Percentiles rank a stretch among this genome's conserved stretches.
phyloP scores from a whole-genome alignment of 1,140 invertebrate genomes.

The Drosophila saltans region DNA sequence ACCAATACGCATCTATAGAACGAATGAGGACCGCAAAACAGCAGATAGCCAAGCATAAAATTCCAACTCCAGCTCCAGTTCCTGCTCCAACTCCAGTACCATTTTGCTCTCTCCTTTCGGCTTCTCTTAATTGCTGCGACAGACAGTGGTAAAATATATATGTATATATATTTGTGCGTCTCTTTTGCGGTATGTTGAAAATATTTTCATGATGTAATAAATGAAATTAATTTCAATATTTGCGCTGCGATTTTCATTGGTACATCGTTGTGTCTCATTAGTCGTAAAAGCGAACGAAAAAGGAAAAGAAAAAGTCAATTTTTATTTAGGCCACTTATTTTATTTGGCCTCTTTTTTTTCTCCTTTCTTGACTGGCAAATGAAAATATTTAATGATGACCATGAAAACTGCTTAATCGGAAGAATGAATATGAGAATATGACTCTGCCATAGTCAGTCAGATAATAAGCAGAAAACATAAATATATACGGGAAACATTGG shows the following conservation, averaged over 20 bases:
- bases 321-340: constrained; percentile 81
- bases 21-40: not conserved
- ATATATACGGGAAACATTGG: constrained; percentile 35
- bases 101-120: constrained; percentile 33
- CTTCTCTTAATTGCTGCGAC: constrained; percentile 66
- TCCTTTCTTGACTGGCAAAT: constrained; percentile 50
- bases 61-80: not conserved
- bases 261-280: constrained; percentile 18
- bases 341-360: constrained; percentile 52
- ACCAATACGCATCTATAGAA: constrained; percentile 16
- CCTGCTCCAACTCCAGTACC: not conserved
- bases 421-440: constrained; percentile 70
- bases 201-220: constrained; percentile 79
- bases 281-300: constrained; percentile 13
- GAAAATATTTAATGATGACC: constrained; percentile 72
- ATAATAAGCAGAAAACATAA: constrained; percentile 69
- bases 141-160: constrained; percentile 56
- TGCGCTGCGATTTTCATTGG: constrained; percentile 65
- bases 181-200: constrained; percentile 20
- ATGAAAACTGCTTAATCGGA: constrained; percentile 81
- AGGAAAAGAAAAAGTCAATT: constrained; percentile 21
- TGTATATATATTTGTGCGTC: constrained; percentile 33
- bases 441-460: constrained; percentile 25
- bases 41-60: constrained; percentile 7
- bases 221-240: constrained; percentile 80